phyloP scores from a whole-genome alignment of 2,113 vertebrate species.

The Promerops cafer region DNA sequence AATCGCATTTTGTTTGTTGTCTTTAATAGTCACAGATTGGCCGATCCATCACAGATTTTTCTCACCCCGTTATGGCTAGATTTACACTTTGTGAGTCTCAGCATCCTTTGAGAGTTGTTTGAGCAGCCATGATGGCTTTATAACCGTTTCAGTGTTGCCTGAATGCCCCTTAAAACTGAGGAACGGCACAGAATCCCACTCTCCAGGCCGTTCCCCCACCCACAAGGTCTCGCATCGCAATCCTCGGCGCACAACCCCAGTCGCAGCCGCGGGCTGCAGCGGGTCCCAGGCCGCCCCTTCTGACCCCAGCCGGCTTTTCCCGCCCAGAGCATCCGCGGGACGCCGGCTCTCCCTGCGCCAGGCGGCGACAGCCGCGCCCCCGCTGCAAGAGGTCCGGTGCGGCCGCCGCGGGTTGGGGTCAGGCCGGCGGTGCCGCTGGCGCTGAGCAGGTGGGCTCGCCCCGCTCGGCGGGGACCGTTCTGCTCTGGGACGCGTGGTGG shows the following conservation, averaged over 20 bases:
- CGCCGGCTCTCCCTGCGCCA: fast-evolving
- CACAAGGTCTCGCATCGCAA: fast-evolving
- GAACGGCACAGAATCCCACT: fast-evolving
- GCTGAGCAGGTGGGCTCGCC: neutral
- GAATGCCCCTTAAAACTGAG: neutral
- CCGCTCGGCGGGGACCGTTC: fast-evolving
- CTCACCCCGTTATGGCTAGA: neutral
- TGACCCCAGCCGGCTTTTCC: neutral
- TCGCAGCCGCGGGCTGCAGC: fast-evolving
- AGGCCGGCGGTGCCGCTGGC: neutral
- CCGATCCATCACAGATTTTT: neutral
- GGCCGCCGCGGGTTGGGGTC: too few species aligned
- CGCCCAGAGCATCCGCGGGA: neutral
- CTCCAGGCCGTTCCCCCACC: neutral
- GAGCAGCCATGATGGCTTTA: neutral
- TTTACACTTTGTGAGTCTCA: neutral
- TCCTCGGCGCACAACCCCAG: fast-evolving
- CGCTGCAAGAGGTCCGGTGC: neutral
- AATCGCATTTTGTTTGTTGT: neutral
- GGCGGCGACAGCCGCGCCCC: too few species aligned
- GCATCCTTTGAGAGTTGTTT: neutral
- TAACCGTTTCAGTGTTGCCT: neutral
- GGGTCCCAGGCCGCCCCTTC: neutral
- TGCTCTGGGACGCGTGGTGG: fast-evolving
- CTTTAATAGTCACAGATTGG: neutral